Conservation (phyloP, 1,140 invertebrate genomes). For the Maconellicoccus hirsutus region DNA sequence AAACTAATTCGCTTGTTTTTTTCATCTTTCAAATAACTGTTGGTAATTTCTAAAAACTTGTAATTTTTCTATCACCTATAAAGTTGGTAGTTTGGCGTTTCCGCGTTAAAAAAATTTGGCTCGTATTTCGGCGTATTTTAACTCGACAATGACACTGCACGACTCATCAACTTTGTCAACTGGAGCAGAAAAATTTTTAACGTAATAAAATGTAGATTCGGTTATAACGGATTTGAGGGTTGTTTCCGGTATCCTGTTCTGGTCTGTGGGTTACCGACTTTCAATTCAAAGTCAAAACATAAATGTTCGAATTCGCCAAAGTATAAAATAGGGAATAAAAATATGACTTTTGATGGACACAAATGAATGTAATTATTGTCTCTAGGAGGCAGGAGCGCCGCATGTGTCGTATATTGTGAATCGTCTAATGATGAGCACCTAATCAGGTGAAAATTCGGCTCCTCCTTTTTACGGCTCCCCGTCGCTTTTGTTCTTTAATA, state of each 20-base stretch:
- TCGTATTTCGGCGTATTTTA: too few species aligned
- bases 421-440: constrained; percentile 21
- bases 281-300: constrained; percentile 11
- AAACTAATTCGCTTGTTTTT: neutral
- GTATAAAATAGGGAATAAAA: neutral
- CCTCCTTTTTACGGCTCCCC: constrained; percentile 14
- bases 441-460: constrained; percentile 20
- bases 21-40: too few species aligned
- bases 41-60: too few species aligned
- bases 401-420: neutral
- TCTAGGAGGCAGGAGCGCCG: constrained; percentile 1
- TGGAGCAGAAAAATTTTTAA: neutral
- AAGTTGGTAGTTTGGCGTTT: too few species aligned
- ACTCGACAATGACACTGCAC: too few species aligned
- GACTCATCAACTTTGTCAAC: neutral
- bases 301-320: neutral
- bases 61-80: too few species aligned
- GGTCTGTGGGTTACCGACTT: constrained; percentile 11
- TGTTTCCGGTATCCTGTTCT: neutral
- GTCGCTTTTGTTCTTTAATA: neutral
- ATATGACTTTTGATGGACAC: constrained; percentile 15
- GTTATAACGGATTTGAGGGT: constrained; percentile 1
- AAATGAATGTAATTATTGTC: constrained; percentile 20
- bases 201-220: neutral
- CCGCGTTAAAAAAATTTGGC: too few species aligned